Base-by-base conservation (phyloP, 1,140 invertebrate species). In the Camponotus pennsylvanicus region DNA sequence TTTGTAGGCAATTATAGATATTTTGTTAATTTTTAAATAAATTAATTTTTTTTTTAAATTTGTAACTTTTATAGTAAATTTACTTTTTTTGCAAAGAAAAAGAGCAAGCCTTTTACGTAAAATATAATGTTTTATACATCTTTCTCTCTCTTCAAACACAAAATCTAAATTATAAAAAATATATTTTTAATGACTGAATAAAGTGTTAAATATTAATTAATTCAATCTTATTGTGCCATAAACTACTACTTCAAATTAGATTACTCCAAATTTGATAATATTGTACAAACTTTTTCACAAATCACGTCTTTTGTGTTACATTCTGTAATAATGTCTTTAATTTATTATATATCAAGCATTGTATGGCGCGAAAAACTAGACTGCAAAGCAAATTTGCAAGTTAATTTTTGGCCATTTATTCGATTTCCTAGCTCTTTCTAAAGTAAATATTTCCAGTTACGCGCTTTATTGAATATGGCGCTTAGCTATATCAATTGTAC, bases 381-480 rank as follows among this genome's bases (percentile, higher is more conserved):
- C 67, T 73, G 32, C n/a, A 73, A 73, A 73, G 55, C 40, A 83
- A 83, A 83, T 83, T 83, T 83, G 69, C 79, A 83, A 83, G 79
- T 83, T 83, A 73, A 83, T 83, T 83, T 83, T 75, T 73, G 79
- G 40, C 69, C 79, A 42, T 83, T 83, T 83, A 83, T 83, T 73
- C 79, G 69, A 75, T 83, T 83, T 83, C 40, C 79, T 83, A 83
- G 40, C 69, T 83, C 69, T 63, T 75, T 49, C 57, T 45, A 83
- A 75, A 75, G 40, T 73, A 83, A 83, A 83, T 83, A 83, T 83
- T 83, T 83, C 57, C 79, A n/a, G 69, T 83, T 83, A 83, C 69
- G 57, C 55, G 79, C 57, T 83, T 83, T 83, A 83, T 83, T 83
- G 79, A 83, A 83, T 61, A 83, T 83, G 40, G n/a, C 79, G 55